Evolutionary conservation across 1,140 invertebrate genomes (phyloP).

Genomic region (Drosophila paulistorum): DNA sequence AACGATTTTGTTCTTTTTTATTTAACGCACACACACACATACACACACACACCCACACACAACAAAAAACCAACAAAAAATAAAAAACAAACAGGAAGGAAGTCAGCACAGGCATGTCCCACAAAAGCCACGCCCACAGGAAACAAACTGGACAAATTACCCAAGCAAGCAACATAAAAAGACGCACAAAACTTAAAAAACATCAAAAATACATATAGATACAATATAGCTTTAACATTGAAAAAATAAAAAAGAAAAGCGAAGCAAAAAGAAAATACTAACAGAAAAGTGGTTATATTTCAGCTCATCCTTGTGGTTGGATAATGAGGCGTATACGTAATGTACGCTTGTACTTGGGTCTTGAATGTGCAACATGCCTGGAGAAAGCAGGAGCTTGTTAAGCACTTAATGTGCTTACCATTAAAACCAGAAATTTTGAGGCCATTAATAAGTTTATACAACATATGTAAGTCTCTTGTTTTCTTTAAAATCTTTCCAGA

Average conservation of each 20-base stretch:
- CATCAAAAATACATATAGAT: neutral
- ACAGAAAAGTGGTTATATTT: slow-evolving; percentile 32
- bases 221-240: slow-evolving; percentile 30
- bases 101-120: slow-evolving; percentile 65
- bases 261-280: slow-evolving; percentile 27
- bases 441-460: no score
- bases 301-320: slow-evolving; percentile 34
- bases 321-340: slow-evolving; percentile 53
- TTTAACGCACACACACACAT: slow-evolving; percentile 39
- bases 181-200: slow-evolving; percentile 41
- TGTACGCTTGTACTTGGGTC: slow-evolving; percentile 15
- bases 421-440: neutral
- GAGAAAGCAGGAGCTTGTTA: slow-evolving; percentile 5
- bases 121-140: slow-evolving; percentile 44
- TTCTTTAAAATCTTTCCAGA: no score
- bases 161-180: slow-evolving; percentile 28
- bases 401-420: neutral
- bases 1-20: slow-evolving; percentile 31
- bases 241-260: slow-evolving; percentile 15
- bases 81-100: slow-evolving; percentile 62
- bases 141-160: slow-evolving; percentile 70
- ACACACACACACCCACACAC: neutral
- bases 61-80: slow-evolving; percentile 14
- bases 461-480: no score
- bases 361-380: slow-evolving; percentile 20